phyloP scores from a whole-genome alignment of 2,113 vertebrate species.

The Sinocyclocheilus rhinocerous region DNA sequence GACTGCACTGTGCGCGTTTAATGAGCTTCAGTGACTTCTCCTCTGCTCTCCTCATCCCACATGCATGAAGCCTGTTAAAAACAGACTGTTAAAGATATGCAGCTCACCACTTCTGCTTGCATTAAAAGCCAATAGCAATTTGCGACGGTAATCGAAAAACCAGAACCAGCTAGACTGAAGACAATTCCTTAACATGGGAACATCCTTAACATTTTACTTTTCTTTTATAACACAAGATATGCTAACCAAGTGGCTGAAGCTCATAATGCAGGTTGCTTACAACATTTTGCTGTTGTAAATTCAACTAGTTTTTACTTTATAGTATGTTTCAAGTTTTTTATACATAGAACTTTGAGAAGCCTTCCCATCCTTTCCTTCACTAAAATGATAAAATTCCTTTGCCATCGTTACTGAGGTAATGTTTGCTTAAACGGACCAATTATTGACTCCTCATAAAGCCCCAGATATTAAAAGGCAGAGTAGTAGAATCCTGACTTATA shows the following conservation, averaged over 20 bases:
- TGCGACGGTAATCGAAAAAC: slow-evolving; percentile 45
- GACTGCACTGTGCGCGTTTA: slow-evolving; percentile 47
- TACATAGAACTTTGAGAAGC: neutral
- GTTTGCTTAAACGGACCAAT: slow-evolving; percentile 53
- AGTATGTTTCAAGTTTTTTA: no score
- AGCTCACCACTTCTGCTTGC: slow-evolving; percentile 47
- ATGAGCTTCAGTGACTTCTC: slow-evolving; percentile 43
- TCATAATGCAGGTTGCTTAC: neutral
- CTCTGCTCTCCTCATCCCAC: slow-evolving; percentile 44
- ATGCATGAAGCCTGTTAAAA: slow-evolving; percentile 51
- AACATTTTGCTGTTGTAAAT: neutral
- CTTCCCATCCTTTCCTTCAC: slow-evolving; percentile 14
- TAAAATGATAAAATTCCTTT: slow-evolving; percentile 44
- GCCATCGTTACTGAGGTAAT: slow-evolving; percentile 51
- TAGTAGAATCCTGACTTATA: slow-evolving; percentile 58
- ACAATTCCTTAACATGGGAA: neutral
- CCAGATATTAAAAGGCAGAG: slow-evolving; percentile 61
- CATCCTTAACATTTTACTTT: neutral
- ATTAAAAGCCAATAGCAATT: slow-evolving; percentile 51
- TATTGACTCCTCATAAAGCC: slow-evolving; percentile 57
- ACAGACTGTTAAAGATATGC: slow-evolving; percentile 47
- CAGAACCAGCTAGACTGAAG: slow-evolving; percentile 5
- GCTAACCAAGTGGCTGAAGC: neutral
- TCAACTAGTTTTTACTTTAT: neutral
- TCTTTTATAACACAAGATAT: neutral